phyloP scores from a whole-genome alignment of 2,797 vertebrate genomes.

The Protonibea diacanthus region DNA sequence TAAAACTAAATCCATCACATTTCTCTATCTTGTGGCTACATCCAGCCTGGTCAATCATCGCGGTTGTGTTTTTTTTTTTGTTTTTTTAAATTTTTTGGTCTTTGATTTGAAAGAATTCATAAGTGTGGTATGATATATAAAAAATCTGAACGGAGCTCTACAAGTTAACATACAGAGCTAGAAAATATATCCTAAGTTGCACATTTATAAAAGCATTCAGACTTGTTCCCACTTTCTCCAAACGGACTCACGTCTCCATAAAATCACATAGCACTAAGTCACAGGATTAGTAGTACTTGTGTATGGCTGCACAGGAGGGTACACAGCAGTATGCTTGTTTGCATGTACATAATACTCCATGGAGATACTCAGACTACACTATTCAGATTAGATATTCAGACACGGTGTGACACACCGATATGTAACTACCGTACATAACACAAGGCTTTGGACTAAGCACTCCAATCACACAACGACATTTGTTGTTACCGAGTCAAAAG shows the following conservation, averaged over 20 bases:
- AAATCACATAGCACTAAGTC: slow-evolving; percentile 60
- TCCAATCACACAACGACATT: slow-evolving; percentile 63
- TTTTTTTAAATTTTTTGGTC: slow-evolving; percentile 40
- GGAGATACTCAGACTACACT: slow-evolving; percentile 69
- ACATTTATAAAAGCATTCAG: slow-evolving; percentile 75
- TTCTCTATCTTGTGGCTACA: slow-evolving; percentile 28
- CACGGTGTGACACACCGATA: slow-evolving; percentile 59
- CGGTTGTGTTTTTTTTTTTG: background rate
- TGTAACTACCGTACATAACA: slow-evolving; percentile 75
- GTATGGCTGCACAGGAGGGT: slow-evolving; percentile 62
- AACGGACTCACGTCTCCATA: slow-evolving; percentile 37
- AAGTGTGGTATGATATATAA: slow-evolving; percentile 57
- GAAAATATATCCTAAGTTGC: slow-evolving; percentile 71
- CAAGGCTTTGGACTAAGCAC: slow-evolving; percentile 69
- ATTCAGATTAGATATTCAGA: slow-evolving; percentile 73
- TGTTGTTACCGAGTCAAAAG: slow-evolving; percentile 62
- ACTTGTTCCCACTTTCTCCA: slow-evolving; percentile 45
- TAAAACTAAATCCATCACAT: slow-evolving; percentile 48
- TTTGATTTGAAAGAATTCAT: slow-evolving; percentile 60
- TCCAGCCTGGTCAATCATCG: slow-evolving; percentile 34
- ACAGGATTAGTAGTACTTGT: slow-evolving; percentile 57
- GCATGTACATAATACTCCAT: slow-evolving; percentile 69
- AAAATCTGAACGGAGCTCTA: slow-evolving; percentile 67
- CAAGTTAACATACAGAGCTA: slow-evolving; percentile 68
- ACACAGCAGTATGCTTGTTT: slow-evolving; percentile 54